Percentiles rank a stretch among this genome's conserved stretches.
phyloP scores from a whole-genome alignment of 2,888 invertebrate species.

The Drosophila lacicola region DNA sequence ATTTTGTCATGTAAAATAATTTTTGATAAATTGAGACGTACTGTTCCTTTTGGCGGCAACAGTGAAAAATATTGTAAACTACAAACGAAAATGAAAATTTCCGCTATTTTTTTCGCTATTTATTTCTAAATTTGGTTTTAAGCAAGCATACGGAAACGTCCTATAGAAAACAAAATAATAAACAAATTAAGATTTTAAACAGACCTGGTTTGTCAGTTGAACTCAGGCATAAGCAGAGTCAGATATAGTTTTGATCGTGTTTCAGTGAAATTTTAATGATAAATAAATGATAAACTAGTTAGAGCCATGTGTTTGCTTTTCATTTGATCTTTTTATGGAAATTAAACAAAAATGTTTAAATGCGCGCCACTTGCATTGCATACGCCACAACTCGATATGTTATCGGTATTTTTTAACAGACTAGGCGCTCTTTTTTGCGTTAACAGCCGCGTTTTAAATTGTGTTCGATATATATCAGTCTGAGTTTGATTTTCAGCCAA shows the following conservation, averaged over 20 bases:
- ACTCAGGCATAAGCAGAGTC: slow-evolving; percentile 39
- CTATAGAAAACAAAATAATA: slow-evolving; percentile 35
- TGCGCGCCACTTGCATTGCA: neutral
- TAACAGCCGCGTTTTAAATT: neutral
- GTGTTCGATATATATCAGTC: neutral
- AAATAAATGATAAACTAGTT: slow-evolving; percentile 64
- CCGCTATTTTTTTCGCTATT: slow-evolving; percentile 40
- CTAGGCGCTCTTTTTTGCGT: slow-evolving; percentile 16
- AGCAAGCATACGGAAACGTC: slow-evolving; percentile 65
- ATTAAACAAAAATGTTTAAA: neutral
- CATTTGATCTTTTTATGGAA: neutral
- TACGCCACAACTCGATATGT: neutral
- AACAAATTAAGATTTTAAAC: slow-evolving; percentile 47
- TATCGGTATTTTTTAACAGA: neutral
- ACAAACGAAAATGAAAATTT: slow-evolving; percentile 8
- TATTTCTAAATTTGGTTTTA: slow-evolving; percentile 48
- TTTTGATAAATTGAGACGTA: slow-evolving; percentile 66
- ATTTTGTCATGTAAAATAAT: slow-evolving; percentile 79
- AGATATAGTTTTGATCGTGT: slow-evolving; percentile 52
- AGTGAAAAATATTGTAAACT: slow-evolving; percentile 58
- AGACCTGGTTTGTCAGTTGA: slow-evolving; percentile 43
- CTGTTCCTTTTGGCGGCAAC: slow-evolving; percentile 21
- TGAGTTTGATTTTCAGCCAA: neutral
- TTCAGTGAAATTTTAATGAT: slow-evolving; percentile 68
- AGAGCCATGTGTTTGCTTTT: slow-evolving; percentile 2